Evolutionary conservation across 2,113 vertebrate species (phyloP).

Genomic region (Spilogale gracilis): DNA sequence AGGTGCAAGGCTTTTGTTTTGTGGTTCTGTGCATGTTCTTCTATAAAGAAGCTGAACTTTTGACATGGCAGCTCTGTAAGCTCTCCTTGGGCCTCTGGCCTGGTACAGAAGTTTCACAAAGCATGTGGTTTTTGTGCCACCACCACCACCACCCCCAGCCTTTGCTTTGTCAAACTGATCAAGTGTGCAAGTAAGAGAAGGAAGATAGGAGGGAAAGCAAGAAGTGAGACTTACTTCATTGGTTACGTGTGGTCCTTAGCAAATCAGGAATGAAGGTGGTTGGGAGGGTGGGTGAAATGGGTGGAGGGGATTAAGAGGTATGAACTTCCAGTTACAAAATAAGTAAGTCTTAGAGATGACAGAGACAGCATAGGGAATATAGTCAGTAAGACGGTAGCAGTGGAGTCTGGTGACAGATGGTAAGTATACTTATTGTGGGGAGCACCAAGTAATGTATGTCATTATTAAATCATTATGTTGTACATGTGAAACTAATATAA

Average conservation of each 20-base stretch:
- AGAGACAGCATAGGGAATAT: neutral
- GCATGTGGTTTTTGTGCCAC: neutral
- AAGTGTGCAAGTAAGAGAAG: neutral
- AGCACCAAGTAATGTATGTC: neutral
- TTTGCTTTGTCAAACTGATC: neutral
- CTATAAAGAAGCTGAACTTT: neutral
- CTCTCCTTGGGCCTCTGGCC: neutral
- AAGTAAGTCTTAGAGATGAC: neutral
- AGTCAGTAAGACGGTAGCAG: neutral
- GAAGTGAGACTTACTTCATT: neutral
- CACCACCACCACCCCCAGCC: neutral
- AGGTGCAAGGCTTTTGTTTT: neutral
- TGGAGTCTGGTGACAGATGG: neutral
- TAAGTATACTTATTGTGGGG: neutral
- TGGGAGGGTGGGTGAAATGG: neutral
- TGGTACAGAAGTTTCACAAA: neutral
- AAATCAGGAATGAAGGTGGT: neutral
- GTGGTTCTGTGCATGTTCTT: neutral
- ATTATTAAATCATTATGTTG: neutral
- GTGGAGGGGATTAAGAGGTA: neutral
- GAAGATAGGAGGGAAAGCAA: neutral
- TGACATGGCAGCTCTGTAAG: neutral
- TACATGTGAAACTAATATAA: neutral
- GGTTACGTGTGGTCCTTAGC: neutral
- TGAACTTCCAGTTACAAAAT: neutral